A percentile compares a stretch with the other conserved stretches of the same genome.
phyloP scores from a whole-genome alignment of 2,113 vertebrate species.

The Hipposideros armiger region DNA sequence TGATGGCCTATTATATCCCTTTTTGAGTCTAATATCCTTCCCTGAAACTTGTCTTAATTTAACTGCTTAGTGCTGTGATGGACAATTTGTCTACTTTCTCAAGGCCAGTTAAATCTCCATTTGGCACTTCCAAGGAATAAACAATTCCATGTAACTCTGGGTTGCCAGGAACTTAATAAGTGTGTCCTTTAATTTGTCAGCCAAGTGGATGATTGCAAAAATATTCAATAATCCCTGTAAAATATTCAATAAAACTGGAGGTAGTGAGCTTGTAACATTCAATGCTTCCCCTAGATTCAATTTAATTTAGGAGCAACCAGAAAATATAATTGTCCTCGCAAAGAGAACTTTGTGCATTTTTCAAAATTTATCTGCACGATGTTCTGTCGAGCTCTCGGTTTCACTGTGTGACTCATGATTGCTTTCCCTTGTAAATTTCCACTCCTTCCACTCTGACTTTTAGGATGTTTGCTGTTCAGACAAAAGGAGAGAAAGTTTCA shows the following conservation, averaged over 20 bases:
- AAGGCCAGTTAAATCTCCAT: slow-evolving; percentile 54
- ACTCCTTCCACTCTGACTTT: slow-evolving; percentile 38
- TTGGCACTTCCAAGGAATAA: slow-evolving; percentile 48
- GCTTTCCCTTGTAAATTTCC: slow-evolving; percentile 63
- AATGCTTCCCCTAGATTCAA: slow-evolving; percentile 72
- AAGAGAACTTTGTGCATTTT: slow-evolving; percentile 54
- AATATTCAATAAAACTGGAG: slow-evolving; percentile 77
- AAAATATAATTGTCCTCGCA: slow-evolving; percentile 73
- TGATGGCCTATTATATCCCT: not conserved
- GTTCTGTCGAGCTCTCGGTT: slow-evolving; percentile 46
- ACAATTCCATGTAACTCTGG: slow-evolving; percentile 45
- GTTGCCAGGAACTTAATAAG: slow-evolving; percentile 66
- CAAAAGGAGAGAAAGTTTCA: slow-evolving; percentile 50
- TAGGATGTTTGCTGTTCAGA: slow-evolving; percentile 12
- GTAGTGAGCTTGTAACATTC: slow-evolving; percentile 72
- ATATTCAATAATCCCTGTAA: slow-evolving; percentile 76
- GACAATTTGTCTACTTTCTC: slow-evolving; percentile 34
- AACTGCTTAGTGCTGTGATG: not conserved
- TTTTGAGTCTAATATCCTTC: not conserved
- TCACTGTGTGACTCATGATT: slow-evolving; percentile 44
- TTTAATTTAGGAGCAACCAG: slow-evolving; percentile 74
- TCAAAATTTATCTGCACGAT: not conserved
- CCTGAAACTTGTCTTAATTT: slow-evolving; percentile 13
- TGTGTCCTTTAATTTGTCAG: slow-evolving; percentile 71
- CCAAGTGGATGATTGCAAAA: slow-evolving; percentile 68